Percentiles rank a stretch among this genome's conserved stretches.
Conservation (phyloP, 1,140 invertebrate species). For the Yoshiicerus persimilis region DNA sequence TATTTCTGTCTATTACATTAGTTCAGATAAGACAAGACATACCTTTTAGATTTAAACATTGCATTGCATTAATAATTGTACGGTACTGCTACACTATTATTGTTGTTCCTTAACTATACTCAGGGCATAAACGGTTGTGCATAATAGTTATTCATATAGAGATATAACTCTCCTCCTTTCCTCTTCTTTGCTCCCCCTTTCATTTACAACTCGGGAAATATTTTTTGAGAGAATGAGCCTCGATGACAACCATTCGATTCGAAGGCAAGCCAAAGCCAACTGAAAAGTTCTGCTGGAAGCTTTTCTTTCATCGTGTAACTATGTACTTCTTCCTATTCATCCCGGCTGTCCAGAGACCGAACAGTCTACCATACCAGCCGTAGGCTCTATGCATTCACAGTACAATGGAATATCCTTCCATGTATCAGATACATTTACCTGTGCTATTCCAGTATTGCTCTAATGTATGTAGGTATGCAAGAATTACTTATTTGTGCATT, state of each 20-base stretch:
- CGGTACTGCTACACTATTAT: not conserved
- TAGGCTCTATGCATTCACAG: not conserved
- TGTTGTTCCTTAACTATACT: not conserved
- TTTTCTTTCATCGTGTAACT: not conserved
- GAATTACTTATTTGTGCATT: too few species aligned
- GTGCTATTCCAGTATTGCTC: not conserved
- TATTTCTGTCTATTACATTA: conserved; percentile 2
- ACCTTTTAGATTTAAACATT: conserved; percentile 1
- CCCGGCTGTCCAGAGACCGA: not conserved
- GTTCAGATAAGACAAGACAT: not conserved
- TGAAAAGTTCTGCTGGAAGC: conserved; percentile 20
- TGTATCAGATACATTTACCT: not conserved
- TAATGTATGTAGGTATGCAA: too few species aligned
- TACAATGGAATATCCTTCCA: not conserved
- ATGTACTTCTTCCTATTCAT: not conserved
- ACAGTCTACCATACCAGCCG: not conserved
- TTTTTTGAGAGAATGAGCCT: conserved; percentile 32
- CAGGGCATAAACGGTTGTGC: not conserved
- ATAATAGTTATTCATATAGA: not conserved
- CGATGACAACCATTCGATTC: conserved; percentile 39
- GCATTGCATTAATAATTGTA: conserved; percentile 27
- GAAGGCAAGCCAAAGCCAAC: conserved; percentile 19
- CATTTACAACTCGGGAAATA: conserved; percentile 37
- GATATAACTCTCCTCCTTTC: conserved; percentile 22
- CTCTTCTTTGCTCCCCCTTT: conserved; percentile 24